Evolutionary conservation across 2,113 vertebrate species (phyloP), one percentile per base, ranked within the genome.

Genomic region (Hypocryptadius cinnamomeus): DNA sequence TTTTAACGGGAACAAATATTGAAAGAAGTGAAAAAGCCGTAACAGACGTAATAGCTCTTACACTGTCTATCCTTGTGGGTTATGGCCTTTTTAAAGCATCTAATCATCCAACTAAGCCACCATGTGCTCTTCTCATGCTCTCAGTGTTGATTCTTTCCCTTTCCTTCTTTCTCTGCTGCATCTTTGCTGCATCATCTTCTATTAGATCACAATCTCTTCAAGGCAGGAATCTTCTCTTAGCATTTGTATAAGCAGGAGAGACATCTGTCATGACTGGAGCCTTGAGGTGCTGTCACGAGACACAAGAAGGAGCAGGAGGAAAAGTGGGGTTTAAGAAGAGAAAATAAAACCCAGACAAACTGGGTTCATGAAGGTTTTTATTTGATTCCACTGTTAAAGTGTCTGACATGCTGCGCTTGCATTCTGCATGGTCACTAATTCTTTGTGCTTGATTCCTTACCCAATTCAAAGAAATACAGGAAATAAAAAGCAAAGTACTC

Each of bases 391-490:
- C 2, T 11, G 16, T 56, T 51, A 37, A 84, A 84, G 8, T 15
- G 33, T 40, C 72, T 81, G 53, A 47, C 0, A 0, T 59, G 19
- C 24, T 79, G 59, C 0, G 0, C 70, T 56, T 59, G 72, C 35
- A 20, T 53, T n/a, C 23, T 39, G 7, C 3, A 0, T 14, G 24
- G 23, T 57, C 74, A 39, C 40, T 30, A 50, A 61, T 44, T 45
- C 44, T 82, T 45, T 44, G 7, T 68, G 28, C 15, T 19, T 51
- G 2, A 44, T 9, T 30, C 48, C 9, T 82, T 28, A 39, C 31
- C 24, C 4, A 1, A 2, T 23, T 69, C 40, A 85, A 79, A 71
- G 23, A 64, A 24, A 25, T 20, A 20, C 0, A 71, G 25, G 24
- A 54, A 63, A 47, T 16, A 63, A 44, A 84, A 91, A 63, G 1